These are phyloP conservation scores for Crypturellus tataupa DNA, from an alignment of 2,797 vertebrate species.

Conservation along the genomic window DNA sequence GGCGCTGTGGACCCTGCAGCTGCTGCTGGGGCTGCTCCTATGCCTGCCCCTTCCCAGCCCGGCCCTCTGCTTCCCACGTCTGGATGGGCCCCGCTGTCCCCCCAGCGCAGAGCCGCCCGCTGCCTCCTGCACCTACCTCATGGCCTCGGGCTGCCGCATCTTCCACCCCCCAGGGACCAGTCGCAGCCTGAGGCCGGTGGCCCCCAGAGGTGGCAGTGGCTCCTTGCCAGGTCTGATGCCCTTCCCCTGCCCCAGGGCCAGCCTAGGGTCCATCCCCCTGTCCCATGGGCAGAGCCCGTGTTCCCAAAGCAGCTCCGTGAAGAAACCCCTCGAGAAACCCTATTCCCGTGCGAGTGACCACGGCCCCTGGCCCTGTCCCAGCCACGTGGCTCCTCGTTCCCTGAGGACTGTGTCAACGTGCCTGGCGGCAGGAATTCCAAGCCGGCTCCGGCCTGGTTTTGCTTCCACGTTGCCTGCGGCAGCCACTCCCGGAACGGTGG, in stretches of 20 bases:
- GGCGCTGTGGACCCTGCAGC: background rate
- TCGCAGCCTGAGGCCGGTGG: background rate
- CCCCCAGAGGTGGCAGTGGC: accelerated
- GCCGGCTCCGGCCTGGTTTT: background rate
- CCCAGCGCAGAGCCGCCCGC: background rate
- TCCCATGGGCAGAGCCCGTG: accelerated
- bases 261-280: background rate
- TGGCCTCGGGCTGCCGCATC: background rate
- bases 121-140: background rate
- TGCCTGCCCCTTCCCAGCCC: background rate
- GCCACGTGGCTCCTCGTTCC: no score
- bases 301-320: background rate
- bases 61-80: background rate
- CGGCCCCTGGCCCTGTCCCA: no score
- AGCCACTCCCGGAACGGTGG: accelerated
- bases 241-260: background rate
- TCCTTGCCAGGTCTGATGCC: background rate
- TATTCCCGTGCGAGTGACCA: no score
- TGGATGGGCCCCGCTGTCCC: background rate
- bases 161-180: no score
- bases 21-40: background rate
- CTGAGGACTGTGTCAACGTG: no score
- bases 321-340: no score
- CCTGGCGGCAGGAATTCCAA: no score
- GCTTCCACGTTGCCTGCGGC: background rate